Evolutionary conservation across 1,140 invertebrate species (phyloP).

Genomic region (Nasonia vitripennis): DNA sequence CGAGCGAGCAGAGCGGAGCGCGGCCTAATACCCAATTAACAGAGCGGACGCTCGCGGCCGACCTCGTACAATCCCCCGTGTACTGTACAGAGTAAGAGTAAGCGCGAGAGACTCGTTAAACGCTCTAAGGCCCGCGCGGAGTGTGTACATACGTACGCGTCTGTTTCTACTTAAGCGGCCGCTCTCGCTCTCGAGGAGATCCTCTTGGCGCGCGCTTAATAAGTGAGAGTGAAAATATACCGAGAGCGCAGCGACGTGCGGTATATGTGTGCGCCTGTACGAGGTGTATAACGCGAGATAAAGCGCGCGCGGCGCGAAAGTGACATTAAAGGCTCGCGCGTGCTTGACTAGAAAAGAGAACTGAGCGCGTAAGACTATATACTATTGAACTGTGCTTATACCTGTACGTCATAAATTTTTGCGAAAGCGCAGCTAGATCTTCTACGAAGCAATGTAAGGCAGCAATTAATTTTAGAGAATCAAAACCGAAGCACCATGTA

Average conservation of each 20-base stretch:
- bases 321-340: neutral
- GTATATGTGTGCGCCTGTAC: neutral
- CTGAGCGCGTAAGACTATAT: no score
- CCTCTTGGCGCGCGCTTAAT: neutral
- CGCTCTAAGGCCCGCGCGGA: neutral
- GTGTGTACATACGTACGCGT: neutral
- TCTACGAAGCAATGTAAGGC: no score
- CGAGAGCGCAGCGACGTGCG: neutral
- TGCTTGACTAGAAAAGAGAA: no score
- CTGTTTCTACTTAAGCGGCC: neutral
- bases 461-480: no score
- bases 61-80: neutral
- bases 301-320: neutral
- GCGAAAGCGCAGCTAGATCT: no score
- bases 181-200: neutral
- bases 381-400: no score
- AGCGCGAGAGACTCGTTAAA: neutral
- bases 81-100: neutral
- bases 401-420: no score
- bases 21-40: neutral
- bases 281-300: neutral
- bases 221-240: conserved; percentile 7
- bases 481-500: no score
- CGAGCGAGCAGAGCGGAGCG: no score
- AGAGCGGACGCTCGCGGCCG: neutral